Evolutionary conservation across 2,113 vertebrate species (phyloP).

Genomic region (Myotis yumanensis): DNA sequence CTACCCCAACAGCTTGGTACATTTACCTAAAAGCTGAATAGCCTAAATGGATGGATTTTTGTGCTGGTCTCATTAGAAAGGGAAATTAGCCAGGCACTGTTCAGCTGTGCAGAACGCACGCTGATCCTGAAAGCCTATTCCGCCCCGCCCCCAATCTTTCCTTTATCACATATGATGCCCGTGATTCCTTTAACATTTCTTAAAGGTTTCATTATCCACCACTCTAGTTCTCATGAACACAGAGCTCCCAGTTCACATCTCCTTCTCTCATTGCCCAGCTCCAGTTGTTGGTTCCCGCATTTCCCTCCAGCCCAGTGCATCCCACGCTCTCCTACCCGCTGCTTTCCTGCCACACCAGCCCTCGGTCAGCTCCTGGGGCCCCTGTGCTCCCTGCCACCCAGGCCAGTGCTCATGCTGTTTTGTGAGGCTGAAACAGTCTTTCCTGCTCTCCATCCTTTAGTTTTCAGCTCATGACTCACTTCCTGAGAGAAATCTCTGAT

Average conservation of each 20-base stretch:
- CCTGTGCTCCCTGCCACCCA: background rate
- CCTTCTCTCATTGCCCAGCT: background rate
- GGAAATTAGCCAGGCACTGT: slow-evolving; percentile 75
- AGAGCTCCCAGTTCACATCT: background rate
- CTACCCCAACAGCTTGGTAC: slow-evolving; percentile 74
- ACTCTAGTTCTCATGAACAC: background rate
- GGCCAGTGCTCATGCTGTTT: no score
- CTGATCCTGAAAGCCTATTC: slow-evolving; percentile 58
- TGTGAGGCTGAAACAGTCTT: background rate
- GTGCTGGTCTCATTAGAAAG: slow-evolving; percentile 78
- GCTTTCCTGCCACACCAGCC: background rate
- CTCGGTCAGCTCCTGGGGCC: background rate
- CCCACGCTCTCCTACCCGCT: background rate
- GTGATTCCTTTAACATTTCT: background rate
- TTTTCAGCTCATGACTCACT: background rate
- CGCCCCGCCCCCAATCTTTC: slow-evolving; percentile 47
- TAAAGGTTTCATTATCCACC: slow-evolving; percentile 38
- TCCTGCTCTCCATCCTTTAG: background rate
- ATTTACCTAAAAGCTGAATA: slow-evolving; percentile 79
- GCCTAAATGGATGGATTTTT: slow-evolving; percentile 76
- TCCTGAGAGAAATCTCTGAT: background rate
- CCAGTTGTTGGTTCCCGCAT: accelerated
- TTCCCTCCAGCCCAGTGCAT: no score
- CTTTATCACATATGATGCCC: slow-evolving; percentile 30
- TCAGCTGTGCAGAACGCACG: slow-evolving; percentile 74